Conservation (phyloP, 2,113 vertebrate genomes). For the Sapayoa aenigma region DNA sequence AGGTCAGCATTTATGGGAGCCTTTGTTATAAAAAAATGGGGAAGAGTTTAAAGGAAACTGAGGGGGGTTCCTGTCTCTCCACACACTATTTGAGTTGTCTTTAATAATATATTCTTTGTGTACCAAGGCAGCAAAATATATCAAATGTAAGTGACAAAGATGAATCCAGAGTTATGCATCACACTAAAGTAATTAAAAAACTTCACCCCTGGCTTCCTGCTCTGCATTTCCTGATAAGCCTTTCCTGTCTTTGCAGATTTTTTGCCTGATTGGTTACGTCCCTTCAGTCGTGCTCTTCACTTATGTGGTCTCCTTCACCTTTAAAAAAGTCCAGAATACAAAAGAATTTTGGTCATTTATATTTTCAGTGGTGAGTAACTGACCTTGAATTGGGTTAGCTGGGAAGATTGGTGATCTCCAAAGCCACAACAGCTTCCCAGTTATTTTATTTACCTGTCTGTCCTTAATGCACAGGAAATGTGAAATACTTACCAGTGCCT, state of each 20-base stretch:
- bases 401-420: not conserved
- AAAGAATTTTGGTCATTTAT: slow-evolving; percentile 93
- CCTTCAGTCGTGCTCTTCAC: slow-evolving; percentile 91
- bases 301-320: slow-evolving; percentile 90
- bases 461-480: not conserved
- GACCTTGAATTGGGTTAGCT: not conserved
- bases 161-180: not conserved
- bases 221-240: not conserved
- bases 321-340: slow-evolving; percentile 87
- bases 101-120: not conserved
- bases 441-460: not conserved
- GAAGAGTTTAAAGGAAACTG: not conserved
- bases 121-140: not conserved
- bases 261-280: slow-evolving; percentile 87
- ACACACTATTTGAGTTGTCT: not conserved
- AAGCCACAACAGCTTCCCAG: not conserved
- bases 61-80: not conserved
- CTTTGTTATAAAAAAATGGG: not conserved
- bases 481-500: not conserved
- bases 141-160: not conserved
- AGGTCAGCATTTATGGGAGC: not conserved
- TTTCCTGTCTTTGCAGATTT: slow-evolving; percentile 73
- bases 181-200: not conserved
- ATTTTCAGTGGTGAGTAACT: slow-evolving; percentile 89
- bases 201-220: not conserved